Conservation (phyloP, 2,888 invertebrate species). For the Amblyjoppa proteus region DNA sequence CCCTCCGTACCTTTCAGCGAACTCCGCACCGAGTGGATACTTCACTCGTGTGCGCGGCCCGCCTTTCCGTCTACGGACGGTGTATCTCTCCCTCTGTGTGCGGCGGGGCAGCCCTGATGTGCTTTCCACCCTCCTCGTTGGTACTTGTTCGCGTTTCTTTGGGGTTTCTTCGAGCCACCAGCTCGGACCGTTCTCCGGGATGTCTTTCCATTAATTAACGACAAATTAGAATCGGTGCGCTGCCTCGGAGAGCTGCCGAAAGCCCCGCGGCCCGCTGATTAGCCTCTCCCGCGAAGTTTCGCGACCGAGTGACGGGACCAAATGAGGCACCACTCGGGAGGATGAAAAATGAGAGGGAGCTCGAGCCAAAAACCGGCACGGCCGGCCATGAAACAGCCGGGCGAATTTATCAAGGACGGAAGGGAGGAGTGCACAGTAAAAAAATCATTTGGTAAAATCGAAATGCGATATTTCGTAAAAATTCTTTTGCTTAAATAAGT, state of each 20-base stretch:
- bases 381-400: not conserved
- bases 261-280: constrained; percentile 12
- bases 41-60: constrained; percentile 73
- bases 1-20: constrained; percentile 77
- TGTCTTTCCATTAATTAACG: constrained; percentile 79
- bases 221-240: constrained; percentile 75
- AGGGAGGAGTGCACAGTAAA: not conserved
- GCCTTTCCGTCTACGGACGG: not conserved
- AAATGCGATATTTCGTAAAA: too few relatives aligned
- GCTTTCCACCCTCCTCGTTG: constrained; percentile 63
- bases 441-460: too few relatives aligned
- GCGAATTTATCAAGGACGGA: constrained; percentile 27
- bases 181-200: constrained; percentile 2
- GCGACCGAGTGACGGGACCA: constrained; percentile 34
- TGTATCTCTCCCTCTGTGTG: constrained; percentile 15
- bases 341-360: constrained; percentile 22
- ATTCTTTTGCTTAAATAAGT: too few relatives aligned
- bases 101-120: constrained; percentile 32
- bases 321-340: not conserved
- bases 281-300: constrained; percentile 32
- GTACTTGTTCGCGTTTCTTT: constrained; percentile 38
- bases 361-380: not conserved
- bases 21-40: constrained; percentile 74
- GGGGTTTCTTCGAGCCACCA: constrained; percentile 36
- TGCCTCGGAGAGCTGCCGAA: constrained; percentile 1